Percentiles rank a stretch among this genome's conserved stretches.
These are phyloP conservation scores for Rhynchotus rufescens DNA, from an alignment of 2,797 vertebrate species.

Conservation along the genomic window DNA sequence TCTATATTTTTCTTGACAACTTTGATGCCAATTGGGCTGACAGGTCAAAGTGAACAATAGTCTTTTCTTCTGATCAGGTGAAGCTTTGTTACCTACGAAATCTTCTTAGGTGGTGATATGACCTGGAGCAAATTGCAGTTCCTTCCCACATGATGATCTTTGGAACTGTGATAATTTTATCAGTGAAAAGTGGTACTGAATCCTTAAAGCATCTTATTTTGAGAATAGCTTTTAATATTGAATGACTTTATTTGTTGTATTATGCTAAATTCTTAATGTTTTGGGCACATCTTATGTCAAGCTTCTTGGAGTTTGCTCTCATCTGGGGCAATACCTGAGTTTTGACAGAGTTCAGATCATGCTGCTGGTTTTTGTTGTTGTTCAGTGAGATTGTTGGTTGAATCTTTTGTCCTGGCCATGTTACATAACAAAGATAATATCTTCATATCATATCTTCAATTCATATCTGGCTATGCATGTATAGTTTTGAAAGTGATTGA, in stretches of 20 bases:
- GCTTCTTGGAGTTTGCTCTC: background rate
- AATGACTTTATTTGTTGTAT: background rate
- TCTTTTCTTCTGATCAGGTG: background rate
- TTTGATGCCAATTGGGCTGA: background rate
- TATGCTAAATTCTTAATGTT: background rate
- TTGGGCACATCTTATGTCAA: background rate
- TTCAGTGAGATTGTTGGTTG: background rate
- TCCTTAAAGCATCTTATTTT: background rate
- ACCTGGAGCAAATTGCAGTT: background rate
- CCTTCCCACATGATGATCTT: background rate
- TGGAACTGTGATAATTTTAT: background rate
- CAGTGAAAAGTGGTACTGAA: background rate
- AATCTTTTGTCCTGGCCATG: background rate
- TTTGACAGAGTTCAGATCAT: background rate
- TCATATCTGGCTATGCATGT: background rate
- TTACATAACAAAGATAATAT: background rate
- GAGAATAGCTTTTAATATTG: background rate
- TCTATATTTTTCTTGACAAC: background rate
- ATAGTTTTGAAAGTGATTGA: background rate
- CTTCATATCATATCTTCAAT: too few relatives aligned
- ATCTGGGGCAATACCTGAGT: background rate
- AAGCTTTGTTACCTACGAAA: background rate
- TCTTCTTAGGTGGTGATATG: background rate
- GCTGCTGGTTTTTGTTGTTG: background rate
- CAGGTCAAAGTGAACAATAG: conserved; percentile 8